Percentiles rank a stretch among this genome's conserved stretches.
phyloP scores from a whole-genome alignment of 2,888 invertebrate genomes.

The Linnaemya vulpina region DNA sequence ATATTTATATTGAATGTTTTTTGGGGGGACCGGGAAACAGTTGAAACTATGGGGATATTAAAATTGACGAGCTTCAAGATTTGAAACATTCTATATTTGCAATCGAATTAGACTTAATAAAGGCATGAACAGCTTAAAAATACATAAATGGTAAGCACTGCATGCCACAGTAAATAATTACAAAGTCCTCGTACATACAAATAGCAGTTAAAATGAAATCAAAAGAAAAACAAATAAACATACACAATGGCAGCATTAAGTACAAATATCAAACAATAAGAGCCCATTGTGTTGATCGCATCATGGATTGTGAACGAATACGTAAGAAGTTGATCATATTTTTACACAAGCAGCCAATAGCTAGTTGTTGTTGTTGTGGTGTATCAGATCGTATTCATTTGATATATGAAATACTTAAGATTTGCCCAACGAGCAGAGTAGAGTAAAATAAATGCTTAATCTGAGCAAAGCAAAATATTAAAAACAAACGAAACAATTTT shows the following conservation, averaged over 20 bases:
- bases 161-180: too few species aligned
- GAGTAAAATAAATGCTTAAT: conserved; percentile 16
- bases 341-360: conserved; percentile 9
- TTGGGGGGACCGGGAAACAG: too few species aligned
- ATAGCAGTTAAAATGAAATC: conserved; percentile 7
- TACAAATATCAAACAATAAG: conserved; percentile 46
- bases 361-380: background rate
- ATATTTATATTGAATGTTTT: too few species aligned
- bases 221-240: conserved; percentile 7
- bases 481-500: background rate
- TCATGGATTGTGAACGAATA: conserved; percentile 21
- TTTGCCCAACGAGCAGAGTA: conserved; percentile 11
- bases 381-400: conserved; percentile 17
- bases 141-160: too few species aligned
- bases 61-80: too few species aligned
- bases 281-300: conserved; percentile 32
- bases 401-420: conserved; percentile 37
- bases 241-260: conserved; percentile 20
- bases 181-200: background rate
- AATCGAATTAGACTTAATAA: too few species aligned
- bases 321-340: conserved; percentile 45
- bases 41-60: too few species aligned
- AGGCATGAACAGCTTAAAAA: too few species aligned
- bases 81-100: too few species aligned
- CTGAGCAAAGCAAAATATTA: conserved; percentile 3